Evolutionary conservation across 2,888 invertebrate species (phyloP).

Genomic region (Ophonus ardosiacus): DNA sequence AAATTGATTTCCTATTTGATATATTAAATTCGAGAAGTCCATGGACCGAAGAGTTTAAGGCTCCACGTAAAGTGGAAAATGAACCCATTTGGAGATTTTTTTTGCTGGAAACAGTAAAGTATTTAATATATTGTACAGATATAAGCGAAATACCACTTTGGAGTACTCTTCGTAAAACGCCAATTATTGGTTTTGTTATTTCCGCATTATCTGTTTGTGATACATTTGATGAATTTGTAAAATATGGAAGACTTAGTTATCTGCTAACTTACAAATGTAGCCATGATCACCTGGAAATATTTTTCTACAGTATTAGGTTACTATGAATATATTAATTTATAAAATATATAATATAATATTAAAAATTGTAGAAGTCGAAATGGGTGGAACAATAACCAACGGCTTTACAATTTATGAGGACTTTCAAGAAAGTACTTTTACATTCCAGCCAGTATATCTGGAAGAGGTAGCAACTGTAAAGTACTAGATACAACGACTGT

Average conservation of each 20-base stretch:
- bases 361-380: conserved; percentile 1
- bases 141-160: background rate
- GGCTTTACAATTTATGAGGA: background rate
- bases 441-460: background rate
- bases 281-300: background rate
- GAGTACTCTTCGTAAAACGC: background rate
- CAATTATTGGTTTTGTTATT: conserved; percentile 6
- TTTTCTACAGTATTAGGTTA: conserved; percentile 3
- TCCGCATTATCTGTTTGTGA: background rate
- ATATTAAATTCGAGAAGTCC: conserved; percentile 19
- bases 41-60: background rate
- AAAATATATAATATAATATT: background rate
- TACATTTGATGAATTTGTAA: background rate
- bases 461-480: background rate
- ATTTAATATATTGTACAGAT: background rate
- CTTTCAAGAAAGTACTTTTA: background rate
- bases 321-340: background rate
- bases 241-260: background rate
- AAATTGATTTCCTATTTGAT: conserved; percentile 5
- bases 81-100: background rate
- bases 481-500: conserved; percentile 1
- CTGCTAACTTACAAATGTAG: conserved; percentile 12
- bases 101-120: background rate
- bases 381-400: conserved; percentile 9
- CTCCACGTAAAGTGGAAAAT: background rate